Base-by-base conservation (phyloP, 2,888 invertebrate species). In the Cotesia congregata region DNA sequence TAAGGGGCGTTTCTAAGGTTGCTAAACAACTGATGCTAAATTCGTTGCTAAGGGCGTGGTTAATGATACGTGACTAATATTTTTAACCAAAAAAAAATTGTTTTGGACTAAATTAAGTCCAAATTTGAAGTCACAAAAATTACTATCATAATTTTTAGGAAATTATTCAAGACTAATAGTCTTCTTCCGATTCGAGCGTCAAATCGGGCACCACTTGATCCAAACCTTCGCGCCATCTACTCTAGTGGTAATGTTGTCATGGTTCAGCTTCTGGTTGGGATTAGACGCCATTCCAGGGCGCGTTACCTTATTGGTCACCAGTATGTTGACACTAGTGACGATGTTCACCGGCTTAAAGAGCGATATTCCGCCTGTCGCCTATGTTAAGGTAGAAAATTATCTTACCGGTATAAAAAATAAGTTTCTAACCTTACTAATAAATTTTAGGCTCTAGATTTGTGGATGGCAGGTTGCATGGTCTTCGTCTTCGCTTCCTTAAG, bases 381-480 rank as follows among this genome's bases (percentile, higher is more conserved):
- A 96, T 89, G 94, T 96, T 3, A 96, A 96, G 92, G 96, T 95
- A 90, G 3, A 30, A 30, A 30, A 30, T 30, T 30, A 3, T 3
- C 3, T 3, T 30, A 30, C 30, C 30, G 30, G 3, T 30, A 4
- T 30, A 0, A 3, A 30, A 30, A 30, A 20, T 2, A 30, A 30
- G 3, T 30, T 30, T 30, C 30, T 30, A 30, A 30, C 30, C 30
- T 30, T 3, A 30, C 9, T 60, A 1, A 70, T 30, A 59, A 5
- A 70, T 61, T 20, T 20, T 6, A 95, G 95, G 95, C 95, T 1
- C 89, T 96, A 62, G 96, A 96, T 87, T 90, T 96, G 7, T 96
- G 96, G 96, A 96, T 96, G 95, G 95, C 96, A 4, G 95, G 95
- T 5, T 96, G 96, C 85, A 96, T 96, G 95, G 92, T 95, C 84